These are phyloP conservation scores for Sebastolobus altivelis DNA, from an alignment of 2,797 vertebrate genomes.

Conservation along the genomic window DNA sequence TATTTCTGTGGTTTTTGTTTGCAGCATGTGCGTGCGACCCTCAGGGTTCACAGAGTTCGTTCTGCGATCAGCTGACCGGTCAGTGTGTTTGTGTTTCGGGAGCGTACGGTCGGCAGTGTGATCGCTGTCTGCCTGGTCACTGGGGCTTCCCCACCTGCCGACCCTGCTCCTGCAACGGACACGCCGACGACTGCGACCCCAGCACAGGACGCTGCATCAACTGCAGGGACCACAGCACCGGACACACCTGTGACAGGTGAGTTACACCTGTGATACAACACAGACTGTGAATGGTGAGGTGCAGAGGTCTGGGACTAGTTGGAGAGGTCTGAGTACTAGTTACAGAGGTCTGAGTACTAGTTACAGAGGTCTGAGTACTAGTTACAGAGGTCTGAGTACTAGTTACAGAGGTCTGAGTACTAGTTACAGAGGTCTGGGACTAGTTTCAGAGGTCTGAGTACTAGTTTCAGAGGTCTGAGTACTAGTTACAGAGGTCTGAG, in stretches of 20 bases:
- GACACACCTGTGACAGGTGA: slow-evolving; percentile 93
- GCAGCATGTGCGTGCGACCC: slow-evolving; percentile 90
- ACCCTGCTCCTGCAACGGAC: slow-evolving; percentile 93
- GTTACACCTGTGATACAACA: not conserved
- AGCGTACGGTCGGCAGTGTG: slow-evolving; percentile 90
- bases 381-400: no score
- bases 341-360: no score
- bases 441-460: no score
- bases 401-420: no score
- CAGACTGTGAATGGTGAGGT: no score
- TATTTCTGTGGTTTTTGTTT: not conserved
- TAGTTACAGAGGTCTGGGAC: no score
- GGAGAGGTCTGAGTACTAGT: no score
- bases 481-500: no score
- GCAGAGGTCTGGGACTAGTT: no score
- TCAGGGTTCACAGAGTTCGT: slow-evolving; percentile 88
- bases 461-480: no score
- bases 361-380: no score
- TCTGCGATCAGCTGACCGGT: slow-evolving; percentile 90
- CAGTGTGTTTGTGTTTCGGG: slow-evolving; percentile 92
- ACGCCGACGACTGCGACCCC: slow-evolving; percentile 88
- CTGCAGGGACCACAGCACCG: slow-evolving; percentile 90
- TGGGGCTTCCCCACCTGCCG: slow-evolving; percentile 96
- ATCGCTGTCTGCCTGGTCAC: slow-evolving; percentile 91
- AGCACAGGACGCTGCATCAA: slow-evolving; percentile 87